A percentile compares a stretch with the other conserved stretches of the same genome.
These are phyloP conservation scores for Diabrotica undecimpunctata DNA, from an alignment of 1,140 invertebrate genomes.

Conservation along the genomic window DNA sequence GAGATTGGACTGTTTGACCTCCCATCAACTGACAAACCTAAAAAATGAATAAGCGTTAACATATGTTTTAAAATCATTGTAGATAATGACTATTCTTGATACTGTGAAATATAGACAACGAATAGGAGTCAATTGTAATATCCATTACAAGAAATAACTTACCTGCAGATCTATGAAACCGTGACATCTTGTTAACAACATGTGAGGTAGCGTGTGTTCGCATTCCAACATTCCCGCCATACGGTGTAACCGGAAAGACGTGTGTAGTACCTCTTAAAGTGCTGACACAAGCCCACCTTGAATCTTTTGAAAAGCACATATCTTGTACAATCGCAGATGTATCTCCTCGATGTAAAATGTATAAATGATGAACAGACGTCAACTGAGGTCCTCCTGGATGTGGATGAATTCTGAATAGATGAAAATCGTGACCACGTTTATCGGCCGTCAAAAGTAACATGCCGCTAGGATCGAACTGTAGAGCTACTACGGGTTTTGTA, in stretches of 20 bases:
- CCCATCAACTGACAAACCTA: slow-evolving; percentile 68
- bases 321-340: slow-evolving; percentile 83
- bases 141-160: not conserved
- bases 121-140: not conserved
- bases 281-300: slow-evolving; percentile 91
- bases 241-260: slow-evolving; percentile 95
- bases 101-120: not conserved
- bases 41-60: not conserved
- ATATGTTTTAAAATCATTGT: not conserved
- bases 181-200: slow-evolving; percentile 90
- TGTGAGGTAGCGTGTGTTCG: slow-evolving; percentile 89
- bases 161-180: slow-evolving; percentile 91
- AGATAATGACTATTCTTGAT: not conserved
- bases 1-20: slow-evolving; percentile 68
- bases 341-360: slow-evolving; percentile 86
- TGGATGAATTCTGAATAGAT: slow-evolving; percentile 91
- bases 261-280: slow-evolving; percentile 95
- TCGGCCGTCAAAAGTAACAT: slow-evolving; percentile 89
- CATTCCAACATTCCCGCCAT: slow-evolving; percentile 86
- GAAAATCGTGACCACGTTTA: slow-evolving; percentile 91
- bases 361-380: slow-evolving; percentile 93
- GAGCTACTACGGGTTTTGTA: slow-evolving; percentile 81
- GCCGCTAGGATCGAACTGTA: slow-evolving; percentile 91
- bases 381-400: slow-evolving; percentile 85
- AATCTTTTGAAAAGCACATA: slow-evolving; percentile 85